Base-by-base conservation (phyloP, 2,888 invertebrate species). In the Hylaea fasciaria region DNA sequence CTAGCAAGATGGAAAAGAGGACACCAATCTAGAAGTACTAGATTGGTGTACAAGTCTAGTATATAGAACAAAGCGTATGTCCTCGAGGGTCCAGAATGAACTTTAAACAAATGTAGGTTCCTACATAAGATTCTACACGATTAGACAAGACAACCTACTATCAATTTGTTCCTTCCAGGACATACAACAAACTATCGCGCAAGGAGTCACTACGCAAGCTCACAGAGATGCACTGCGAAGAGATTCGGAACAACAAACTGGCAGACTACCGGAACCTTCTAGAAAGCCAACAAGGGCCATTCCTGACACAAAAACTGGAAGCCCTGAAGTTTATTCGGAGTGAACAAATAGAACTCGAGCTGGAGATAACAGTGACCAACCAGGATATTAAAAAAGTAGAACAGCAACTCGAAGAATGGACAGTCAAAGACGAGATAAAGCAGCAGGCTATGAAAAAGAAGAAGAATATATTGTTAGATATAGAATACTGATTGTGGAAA, bases 131-230 rank as follows among this genome's bases (percentile, higher is more conserved):
- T n/a, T n/a, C n/a, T n/a, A n/a, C n/a, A n/a, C n/a, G n/a, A n/a
- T n/a, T n/a, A n/a, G n/a, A n/a, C n/a, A n/a, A n/a, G n/a, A n/a
- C n/a, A n/a, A n/a, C n/a, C n/a, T n/a, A n/a, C n/a, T n/a, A n/a
- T 22, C 5, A 22, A 3, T 32, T 32, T 32, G 1, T 32, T 35
- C 10, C 73, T 83, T 80, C n/a, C 74, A 93, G 93, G 17, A 70
- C 93, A 14, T 92, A 87, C 70, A 91, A 93, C 74, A 93, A 93
- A 82, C 84, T 96, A 13, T 94, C 95, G 0, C 93, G 97, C 37
- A 97, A 95, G 74, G 94, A 94, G 51, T 95, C 96, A 0, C 80
- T 97, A n/a, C 92, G 93, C 14, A 95, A 94, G 77, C 84, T 97
- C 39, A 96, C 97, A 0, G 89, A 95, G 64, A 91, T 94, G 77